Evolutionary conservation across 1,140 invertebrate species (phyloP).

Genomic region (Drosophila grimshawi): DNA sequence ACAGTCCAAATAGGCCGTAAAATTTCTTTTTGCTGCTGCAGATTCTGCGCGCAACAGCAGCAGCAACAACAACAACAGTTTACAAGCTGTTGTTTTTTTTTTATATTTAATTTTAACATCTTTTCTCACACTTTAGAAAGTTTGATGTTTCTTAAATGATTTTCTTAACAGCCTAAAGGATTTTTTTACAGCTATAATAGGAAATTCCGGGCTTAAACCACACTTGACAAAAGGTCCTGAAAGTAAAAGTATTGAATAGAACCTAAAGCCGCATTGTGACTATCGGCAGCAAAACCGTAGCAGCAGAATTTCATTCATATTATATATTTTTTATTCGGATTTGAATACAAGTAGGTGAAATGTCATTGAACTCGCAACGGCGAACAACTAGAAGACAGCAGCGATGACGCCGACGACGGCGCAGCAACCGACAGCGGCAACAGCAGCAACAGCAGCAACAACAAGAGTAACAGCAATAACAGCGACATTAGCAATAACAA

Average conservation of each 20-base stretch:
- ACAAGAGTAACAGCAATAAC: slow-evolving; percentile 10
- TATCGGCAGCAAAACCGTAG: background rate
- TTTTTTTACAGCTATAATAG: background rate
- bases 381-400: slow-evolving; percentile 19
- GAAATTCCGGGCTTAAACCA: background rate
- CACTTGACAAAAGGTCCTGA: slow-evolving; percentile 30
- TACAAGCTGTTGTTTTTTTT: slow-evolving; percentile 53
- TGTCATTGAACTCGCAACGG: slow-evolving; percentile 75
- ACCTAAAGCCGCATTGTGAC: background rate
- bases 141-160: slow-evolving; percentile 15
- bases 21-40: slow-evolving; percentile 70
- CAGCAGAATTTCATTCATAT: slow-evolving; percentile 32
- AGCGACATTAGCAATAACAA: background rate
- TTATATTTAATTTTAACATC: slow-evolving; percentile 50
- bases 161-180: background rate
- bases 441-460: slow-evolving; percentile 8
- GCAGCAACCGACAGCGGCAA: slow-evolving; percentile 5
- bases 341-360: slow-evolving; percentile 79
- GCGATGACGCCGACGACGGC: slow-evolving; percentile 6
- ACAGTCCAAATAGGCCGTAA: slow-evolving; percentile 65
- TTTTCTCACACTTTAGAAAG: slow-evolving; percentile 69
- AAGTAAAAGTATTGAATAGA: slow-evolving; percentile 53
- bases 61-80: slow-evolving; percentile 41
- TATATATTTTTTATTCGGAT: slow-evolving; percentile 50
- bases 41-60: slow-evolving; percentile 56